Conservation (phyloP, 1,140 invertebrate genomes). For the Oncopeltus fasciatus region DNA sequence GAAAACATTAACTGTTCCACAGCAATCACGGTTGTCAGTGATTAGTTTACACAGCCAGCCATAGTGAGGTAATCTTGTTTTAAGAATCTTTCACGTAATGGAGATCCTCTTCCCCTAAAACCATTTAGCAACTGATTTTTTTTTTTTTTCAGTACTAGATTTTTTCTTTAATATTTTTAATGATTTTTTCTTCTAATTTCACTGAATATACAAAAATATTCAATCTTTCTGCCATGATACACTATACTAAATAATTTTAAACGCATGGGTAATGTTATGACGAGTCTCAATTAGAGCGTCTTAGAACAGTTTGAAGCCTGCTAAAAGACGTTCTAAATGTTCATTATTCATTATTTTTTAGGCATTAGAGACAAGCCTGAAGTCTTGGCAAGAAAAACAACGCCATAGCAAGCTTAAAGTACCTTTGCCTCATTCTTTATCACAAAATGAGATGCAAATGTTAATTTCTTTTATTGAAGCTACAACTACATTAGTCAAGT, state of each 20-base stretch:
- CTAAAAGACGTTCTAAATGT: not conserved
- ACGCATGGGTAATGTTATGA: not conserved
- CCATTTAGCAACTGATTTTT: not conserved
- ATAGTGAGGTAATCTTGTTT: not conserved
- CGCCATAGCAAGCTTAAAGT: slow-evolving; percentile 31
- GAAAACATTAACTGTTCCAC: not conserved
- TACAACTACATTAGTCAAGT: slow-evolving; percentile 59
- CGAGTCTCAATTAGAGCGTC: not conserved
- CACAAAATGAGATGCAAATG: slow-evolving; percentile 57
- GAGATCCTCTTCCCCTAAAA: not conserved
- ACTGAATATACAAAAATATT: not conserved
- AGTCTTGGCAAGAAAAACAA: slow-evolving; percentile 89
- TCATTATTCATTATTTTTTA: slow-evolving; percentile 27
- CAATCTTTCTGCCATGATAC: not conserved
- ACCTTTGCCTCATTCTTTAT: slow-evolving; percentile 30
- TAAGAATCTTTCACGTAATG: not conserved
- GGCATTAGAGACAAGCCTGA: slow-evolving; percentile 75
- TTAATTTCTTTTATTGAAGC: slow-evolving; percentile 68
- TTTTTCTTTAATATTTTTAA: no score
- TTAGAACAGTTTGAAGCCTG: not conserved
- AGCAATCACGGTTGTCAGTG: slow-evolving; percentile 7
- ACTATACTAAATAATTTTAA: not conserved
- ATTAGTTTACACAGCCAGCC: slow-evolving; percentile 4
- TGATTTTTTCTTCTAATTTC: not conserved
- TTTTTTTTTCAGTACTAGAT: not conserved